phyloP scores from a whole-genome alignment of 2,113 vertebrate species.

The Mastomys coucha region DNA sequence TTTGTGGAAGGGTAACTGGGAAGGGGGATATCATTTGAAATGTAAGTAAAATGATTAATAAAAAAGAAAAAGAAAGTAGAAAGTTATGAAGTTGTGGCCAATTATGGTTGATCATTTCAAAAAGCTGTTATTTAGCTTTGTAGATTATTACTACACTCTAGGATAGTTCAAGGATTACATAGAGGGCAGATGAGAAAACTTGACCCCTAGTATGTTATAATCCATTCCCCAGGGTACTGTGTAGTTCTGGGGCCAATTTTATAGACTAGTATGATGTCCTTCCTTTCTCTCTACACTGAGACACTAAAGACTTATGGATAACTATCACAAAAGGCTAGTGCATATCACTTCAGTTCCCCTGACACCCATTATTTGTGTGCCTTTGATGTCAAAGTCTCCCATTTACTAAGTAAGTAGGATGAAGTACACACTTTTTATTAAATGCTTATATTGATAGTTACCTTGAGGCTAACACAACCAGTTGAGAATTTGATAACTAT shows the following conservation, averaged over 20 bases:
- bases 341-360: not conserved
- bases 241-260: not conserved
- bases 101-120: not conserved
- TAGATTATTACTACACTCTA: not conserved
- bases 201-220: not conserved
- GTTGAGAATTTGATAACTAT: not conserved
- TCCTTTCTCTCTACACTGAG: not conserved
- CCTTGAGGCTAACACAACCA: not conserved
- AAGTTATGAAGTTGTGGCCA: not conserved
- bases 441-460: not conserved
- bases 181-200: not conserved
- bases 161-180: not conserved
- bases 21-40: too few relatives aligned
- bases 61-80: not conserved
- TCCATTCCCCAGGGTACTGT: not conserved
- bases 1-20: too few relatives aligned
- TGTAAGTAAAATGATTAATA: too few relatives aligned
- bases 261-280: not conserved
- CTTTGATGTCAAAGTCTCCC: not conserved
- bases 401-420: not conserved
- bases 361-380: not conserved
- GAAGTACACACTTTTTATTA: not conserved
- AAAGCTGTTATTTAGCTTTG: not conserved
- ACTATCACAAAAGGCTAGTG: conserved; percentile 2
- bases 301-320: not conserved